A percentile compares a stretch with the other conserved stretches of the same genome.
Evolutionary conservation across 2,888 invertebrate genomes (phyloP).

Genomic region (Lasioglossum figueresi): DNA sequence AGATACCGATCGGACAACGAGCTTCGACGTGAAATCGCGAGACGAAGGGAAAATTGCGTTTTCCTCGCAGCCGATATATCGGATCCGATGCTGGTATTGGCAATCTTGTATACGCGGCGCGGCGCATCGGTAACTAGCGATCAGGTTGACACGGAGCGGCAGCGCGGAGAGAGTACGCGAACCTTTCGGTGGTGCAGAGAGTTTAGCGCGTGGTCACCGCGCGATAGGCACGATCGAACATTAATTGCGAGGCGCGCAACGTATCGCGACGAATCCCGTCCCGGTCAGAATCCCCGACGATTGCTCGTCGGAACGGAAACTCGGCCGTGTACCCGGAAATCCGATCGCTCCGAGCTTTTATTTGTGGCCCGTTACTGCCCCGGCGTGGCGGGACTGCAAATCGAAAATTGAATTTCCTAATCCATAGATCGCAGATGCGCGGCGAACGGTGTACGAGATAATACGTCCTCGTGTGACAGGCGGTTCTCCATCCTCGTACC

Average conservation of each 20-base stretch:
- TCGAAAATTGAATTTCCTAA: conserved; percentile 52
- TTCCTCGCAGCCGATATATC: conserved; percentile 39
- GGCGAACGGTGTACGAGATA: conserved; percentile 10
- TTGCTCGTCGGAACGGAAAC: neutral
- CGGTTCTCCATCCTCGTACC: neutral
- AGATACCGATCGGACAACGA: conserved; percentile 49
- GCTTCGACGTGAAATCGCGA: conserved; percentile 39
- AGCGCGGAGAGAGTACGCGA: conserved; percentile 10
- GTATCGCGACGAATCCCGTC: neutral
- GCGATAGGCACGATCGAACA: conserved; percentile 9
- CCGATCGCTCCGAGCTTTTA: conserved; percentile 9
- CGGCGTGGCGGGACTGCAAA: neutral
- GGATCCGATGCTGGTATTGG: conserved; percentile 45
- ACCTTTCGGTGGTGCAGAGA: neutral
- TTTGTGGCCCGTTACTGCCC: neutral
- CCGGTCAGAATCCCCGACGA: conserved; percentile 1
- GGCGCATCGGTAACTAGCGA: conserved; percentile 3
- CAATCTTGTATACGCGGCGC: conserved; percentile 14
- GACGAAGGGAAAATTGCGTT: conserved; percentile 42
- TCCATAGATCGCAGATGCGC: conserved; percentile 15
- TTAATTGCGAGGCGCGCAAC: conserved; percentile 9
- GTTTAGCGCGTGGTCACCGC: neutral
- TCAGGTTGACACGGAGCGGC: neutral
- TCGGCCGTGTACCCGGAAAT: neutral
- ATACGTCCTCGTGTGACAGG: neutral